Conservation (phyloP, 2,113 vertebrate species). For the Cinclus cinclus region DNA sequence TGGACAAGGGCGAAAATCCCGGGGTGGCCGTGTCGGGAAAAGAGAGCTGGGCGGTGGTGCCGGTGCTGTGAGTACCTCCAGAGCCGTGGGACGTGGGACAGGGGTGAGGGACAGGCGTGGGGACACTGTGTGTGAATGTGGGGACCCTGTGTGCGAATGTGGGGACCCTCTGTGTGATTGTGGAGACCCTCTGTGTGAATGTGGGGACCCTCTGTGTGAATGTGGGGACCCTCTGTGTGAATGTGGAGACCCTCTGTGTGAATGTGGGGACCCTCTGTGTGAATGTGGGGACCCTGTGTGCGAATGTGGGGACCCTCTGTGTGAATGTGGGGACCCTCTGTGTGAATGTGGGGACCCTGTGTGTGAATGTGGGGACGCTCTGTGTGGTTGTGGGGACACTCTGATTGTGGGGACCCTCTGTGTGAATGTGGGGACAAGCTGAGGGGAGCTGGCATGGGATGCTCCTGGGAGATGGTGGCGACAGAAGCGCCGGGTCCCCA, state of each 20-base stretch:
- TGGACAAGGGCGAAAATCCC: neutral
- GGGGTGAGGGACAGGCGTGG: rapidly evolving
- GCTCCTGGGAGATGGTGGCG: neutral
- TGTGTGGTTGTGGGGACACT: no score
- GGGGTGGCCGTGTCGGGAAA: neutral
- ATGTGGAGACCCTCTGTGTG: no score
- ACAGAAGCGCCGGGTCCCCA: neutral
- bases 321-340: no score
- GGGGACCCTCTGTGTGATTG: neutral
- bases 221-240: no score
- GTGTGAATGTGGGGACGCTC: no score
- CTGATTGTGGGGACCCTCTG: no score
- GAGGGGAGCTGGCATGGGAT: rapidly evolving
- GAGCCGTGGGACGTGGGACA: rapidly evolving
- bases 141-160: neutral
- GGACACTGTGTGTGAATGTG: neutral
- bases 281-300: no score
- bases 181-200: no score
- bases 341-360: neutral
- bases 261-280: no score
- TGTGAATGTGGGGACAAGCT: neutral
- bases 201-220: no score
- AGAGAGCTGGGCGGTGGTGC: neutral
- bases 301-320: no score
- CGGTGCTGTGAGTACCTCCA: neutral